Conservation (phyloP, 1,140 invertebrate species). For the Ceratina australensis region DNA sequence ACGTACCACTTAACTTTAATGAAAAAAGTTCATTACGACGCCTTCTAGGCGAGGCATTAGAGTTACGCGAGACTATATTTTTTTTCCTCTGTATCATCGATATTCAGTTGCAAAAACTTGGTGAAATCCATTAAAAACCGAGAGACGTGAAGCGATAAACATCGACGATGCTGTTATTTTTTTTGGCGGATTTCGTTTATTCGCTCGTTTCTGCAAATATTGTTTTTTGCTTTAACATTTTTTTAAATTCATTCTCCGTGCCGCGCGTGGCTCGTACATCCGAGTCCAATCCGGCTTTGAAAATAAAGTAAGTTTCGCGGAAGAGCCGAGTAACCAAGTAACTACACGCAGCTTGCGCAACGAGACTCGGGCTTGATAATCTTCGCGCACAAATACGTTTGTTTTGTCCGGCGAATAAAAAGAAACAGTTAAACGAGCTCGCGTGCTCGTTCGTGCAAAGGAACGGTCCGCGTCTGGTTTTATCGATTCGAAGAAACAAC, state of each 20-base stretch:
- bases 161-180: too few relatives aligned
- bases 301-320: constrained; percentile 5
- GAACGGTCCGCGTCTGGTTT: too few relatives aligned
- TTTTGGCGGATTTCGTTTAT: background rate
- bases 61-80: background rate
- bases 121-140: too few relatives aligned
- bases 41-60: background rate
- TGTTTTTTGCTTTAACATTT: background rate
- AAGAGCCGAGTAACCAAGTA: background rate
- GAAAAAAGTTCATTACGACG: constrained; percentile 27
- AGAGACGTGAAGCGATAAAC: too few relatives aligned
- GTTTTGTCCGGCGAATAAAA: too few relatives aligned
- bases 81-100: background rate
- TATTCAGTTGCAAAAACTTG: background rate
- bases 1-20: constrained; percentile 32
- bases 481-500: too few relatives aligned
- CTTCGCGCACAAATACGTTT: too few relatives aligned
- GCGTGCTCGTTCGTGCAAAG: too few relatives aligned
- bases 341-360: background rate
- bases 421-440: too few relatives aligned
- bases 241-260: too few relatives aligned
- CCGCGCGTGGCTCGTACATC: constrained; percentile 8
- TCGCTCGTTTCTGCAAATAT: background rate
- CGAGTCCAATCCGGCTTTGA: background rate
- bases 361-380: too few relatives aligned